phyloP scores from a whole-genome alignment of 1,140 invertebrate genomes.

The Hestina assimilis region DNA sequence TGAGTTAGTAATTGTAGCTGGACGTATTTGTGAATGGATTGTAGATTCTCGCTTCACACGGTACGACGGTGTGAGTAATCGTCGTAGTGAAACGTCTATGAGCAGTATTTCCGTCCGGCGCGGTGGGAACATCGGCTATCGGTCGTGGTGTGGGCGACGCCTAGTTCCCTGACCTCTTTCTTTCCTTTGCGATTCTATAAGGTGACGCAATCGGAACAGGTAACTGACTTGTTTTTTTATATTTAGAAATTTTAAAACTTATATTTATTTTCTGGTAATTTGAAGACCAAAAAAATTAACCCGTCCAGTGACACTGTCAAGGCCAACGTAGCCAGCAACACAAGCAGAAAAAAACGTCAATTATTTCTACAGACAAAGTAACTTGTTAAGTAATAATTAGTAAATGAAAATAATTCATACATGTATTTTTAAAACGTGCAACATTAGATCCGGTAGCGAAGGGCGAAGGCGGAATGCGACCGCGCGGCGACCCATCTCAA shows the following conservation, averaged over 20 bases:
- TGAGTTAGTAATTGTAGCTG: conserved; percentile 14
- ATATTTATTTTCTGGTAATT: too few relatives aligned
- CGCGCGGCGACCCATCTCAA: conserved; percentile 31
- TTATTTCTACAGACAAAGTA: background rate
- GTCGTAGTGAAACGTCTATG: conserved; percentile 43
- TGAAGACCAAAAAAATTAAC: too few relatives aligned
- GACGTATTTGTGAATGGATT: conserved; percentile 22
- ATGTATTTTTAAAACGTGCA: conserved; percentile 21
- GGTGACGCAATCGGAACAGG: conserved; percentile 26
- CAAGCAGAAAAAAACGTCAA: too few relatives aligned
- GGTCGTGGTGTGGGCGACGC: conserved; percentile 36
- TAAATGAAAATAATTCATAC: background rate
- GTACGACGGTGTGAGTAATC: conserved; percentile 43
- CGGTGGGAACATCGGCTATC: conserved; percentile 40
- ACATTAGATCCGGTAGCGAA: conserved; percentile 59
- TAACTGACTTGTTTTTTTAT: too few relatives aligned
- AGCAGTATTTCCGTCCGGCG: conserved; percentile 55
- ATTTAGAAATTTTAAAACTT: too few relatives aligned
- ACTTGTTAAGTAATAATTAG: background rate
- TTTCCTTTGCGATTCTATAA: conserved; percentile 34
- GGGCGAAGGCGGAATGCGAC: conserved; percentile 47
- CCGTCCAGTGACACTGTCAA: background rate
- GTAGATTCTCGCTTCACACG: conserved; percentile 22
- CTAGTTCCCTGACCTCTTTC: conserved; percentile 51
- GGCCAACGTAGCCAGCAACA: too few relatives aligned